Evolutionary conservation across 2,888 invertebrate genomes (phyloP), one percentile per base, ranked within the genome.

Genomic region (Spodoptera picta): DNA sequence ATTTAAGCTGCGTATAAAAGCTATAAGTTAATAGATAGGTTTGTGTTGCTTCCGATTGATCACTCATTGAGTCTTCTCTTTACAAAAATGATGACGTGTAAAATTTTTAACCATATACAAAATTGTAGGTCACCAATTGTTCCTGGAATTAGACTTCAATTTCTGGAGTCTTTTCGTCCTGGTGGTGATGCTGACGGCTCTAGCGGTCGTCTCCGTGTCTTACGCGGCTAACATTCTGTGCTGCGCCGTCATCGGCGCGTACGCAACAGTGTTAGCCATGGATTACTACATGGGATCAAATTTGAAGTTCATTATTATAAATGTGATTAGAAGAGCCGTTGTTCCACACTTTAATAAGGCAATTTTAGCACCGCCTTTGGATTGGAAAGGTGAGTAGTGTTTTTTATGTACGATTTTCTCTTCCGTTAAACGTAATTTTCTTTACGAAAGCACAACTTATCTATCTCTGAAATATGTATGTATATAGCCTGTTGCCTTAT

Each of bases 231-330:
- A 96, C 82, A 95, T 96, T n/a, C 73, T 97, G 3, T 95, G 95
- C 58, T 96, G 96, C 75, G 93, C 95, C 3, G 83, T 97, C 12
- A 86, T 97, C 41, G 97, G 97, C 51, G 93, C 96, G 10, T 97
- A 96, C 84, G 93, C 95, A 31, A 84, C 95, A 11, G 90, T 96
- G 49, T 88, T 96, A 68, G 94, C 96, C 45, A 83, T 97, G 11
- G 97, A 97, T 88, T 95, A 95, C 80, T 96, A 95, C 79, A 71
- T 95, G 66, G 96, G 96, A 27, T 95, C 96, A 41, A 96, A 95
- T 87, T 87, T 97, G 74, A 96, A 96, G 77, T 97, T 96, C 82
- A 96, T 97, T 43, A 77, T 97, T 2, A 91, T 97, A 23, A 97
- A 97, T 80, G 92, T 95, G 0, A 84, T 96, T n/a, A 90, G 97